phyloP scores from a whole-genome alignment of 2,113 vertebrate species.

The Marmota monax region DNA sequence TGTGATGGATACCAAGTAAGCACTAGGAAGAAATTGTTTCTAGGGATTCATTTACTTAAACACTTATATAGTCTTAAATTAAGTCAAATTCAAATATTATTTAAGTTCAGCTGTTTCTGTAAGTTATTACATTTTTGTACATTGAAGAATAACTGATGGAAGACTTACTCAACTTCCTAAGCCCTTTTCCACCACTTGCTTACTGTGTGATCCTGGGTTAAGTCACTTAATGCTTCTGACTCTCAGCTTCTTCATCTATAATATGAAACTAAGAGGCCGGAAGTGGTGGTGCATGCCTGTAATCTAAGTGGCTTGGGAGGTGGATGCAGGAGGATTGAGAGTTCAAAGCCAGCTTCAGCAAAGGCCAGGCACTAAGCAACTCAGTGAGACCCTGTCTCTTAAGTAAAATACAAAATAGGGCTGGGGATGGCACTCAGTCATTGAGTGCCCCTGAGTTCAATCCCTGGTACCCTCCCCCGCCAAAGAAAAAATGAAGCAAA shows the following conservation, averaged over 20 bases:
- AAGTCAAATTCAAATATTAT: conserved; percentile 14
- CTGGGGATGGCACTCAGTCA: no score
- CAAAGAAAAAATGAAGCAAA: not conserved
- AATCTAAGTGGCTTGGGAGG: no score
- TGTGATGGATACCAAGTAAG: not conserved
- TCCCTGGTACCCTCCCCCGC: no score
- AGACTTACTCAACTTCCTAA: not conserved
- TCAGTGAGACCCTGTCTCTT: no score
- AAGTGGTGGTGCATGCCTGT: no score
- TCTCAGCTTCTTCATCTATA: not conserved
- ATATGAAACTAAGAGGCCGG: no score
- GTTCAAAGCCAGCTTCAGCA: no score
- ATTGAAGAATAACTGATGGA: not conserved
- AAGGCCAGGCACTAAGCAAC: no score
- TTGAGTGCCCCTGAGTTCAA: no score
- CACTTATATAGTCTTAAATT: not conserved
- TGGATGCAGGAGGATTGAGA: no score
- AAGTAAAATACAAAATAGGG: no score
- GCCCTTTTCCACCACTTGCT: not conserved
- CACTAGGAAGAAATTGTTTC: conserved; percentile 11
- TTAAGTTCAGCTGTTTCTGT: conserved; percentile 17
- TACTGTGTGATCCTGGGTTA: not conserved
- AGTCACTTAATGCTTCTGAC: not conserved
- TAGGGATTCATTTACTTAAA: conserved; percentile 36
- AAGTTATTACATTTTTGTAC: not conserved